Evolutionary conservation across 2,797 vertebrate species (phyloP), one percentile per base, ranked within the genome.

Genomic region (Eulemur mongoz): DNA sequence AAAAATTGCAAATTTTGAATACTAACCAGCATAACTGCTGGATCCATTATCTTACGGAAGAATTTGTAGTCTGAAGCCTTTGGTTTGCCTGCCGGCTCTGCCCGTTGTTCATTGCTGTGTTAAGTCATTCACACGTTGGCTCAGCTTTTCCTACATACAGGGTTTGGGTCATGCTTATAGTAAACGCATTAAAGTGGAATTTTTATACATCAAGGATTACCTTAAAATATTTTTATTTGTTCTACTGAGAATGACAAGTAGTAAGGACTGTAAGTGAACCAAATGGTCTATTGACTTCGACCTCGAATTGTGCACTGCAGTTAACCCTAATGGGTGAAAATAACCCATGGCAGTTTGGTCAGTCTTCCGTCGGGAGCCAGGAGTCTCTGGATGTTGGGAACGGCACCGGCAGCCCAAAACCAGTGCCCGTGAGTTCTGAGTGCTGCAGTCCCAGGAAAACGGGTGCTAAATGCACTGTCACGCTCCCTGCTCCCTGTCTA

Each of bases 31-130:
- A 32, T 38, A 30, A 48, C 7, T 23, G 15, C 25, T 7, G 69
- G 35, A 25, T 4, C 10, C 30, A 10, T 30, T 75, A 40, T 38
- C 65, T 82, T 75, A 38, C 2, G 38, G 8, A 54, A 35, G 12
- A 35, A 7, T 3, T 0, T 7, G 25, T 32, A 25, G 38, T 57
- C 45, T 2, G 17, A 76, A 65, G 30, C 18, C 4, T 15, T 0
- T 13, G 75, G 15, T 10, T 13, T 32, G 40, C 23, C 8, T 12
- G n/a, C 82, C 10, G 1, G n/a, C 30, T 72, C 20, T 0, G 27
- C 63, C 15, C 1, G 1, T 1, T n/a, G 18, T 20, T 18, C 7
- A 5, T 23, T 72, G 40, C 5, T 40, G 0, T 20, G 27, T 18
- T 23, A 48, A 30, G 9, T 73, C 8, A 6, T 22, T 23, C 11